Percentiles rank a stretch among this genome's conserved stretches.
phyloP scores from a whole-genome alignment of 2,888 invertebrate genomes.

The Celastrina argiolus region DNA sequence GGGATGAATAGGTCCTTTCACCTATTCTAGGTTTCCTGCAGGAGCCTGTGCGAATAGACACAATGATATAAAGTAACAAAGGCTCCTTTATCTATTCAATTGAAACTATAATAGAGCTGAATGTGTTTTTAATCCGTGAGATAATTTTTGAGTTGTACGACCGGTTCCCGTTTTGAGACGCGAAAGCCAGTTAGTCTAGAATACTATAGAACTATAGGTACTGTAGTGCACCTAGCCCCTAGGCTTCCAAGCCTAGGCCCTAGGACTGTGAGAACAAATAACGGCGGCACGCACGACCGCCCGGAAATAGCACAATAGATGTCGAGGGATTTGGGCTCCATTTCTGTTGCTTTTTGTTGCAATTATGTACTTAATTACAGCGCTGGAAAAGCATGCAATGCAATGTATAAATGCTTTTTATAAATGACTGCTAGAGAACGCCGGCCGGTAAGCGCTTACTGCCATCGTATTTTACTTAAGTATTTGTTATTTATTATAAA shows the following conservation, averaged over 20 bases:
- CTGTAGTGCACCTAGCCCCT: slow-evolving; percentile 32
- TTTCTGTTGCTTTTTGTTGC: neutral
- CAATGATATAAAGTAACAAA: slow-evolving; percentile 6
- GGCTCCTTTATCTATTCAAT: slow-evolving; percentile 12
- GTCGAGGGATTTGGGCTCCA: neutral
- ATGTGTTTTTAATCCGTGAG: slow-evolving; percentile 23
- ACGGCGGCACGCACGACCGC: slow-evolving; percentile 53
- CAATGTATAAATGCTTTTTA: no score
- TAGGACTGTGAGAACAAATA: slow-evolving; percentile 67
- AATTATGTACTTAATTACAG: neutral
- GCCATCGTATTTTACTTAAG: no score
- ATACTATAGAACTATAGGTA: slow-evolving; percentile 51
- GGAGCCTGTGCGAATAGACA: neutral
- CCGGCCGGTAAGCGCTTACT: no score
- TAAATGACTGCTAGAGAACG: no score
- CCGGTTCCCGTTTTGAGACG: slow-evolving; percentile 68
- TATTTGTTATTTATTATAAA: no score
- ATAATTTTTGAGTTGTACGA: slow-evolving; percentile 36
- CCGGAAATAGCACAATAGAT: slow-evolving; percentile 3
- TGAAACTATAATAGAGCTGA: slow-evolving; percentile 16
- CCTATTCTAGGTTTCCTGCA: slow-evolving; percentile 12
- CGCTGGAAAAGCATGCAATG: no score
- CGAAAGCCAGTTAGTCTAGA: slow-evolving; percentile 72
- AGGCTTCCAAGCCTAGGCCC: slow-evolving; percentile 48
- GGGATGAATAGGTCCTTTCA: slow-evolving; percentile 5